Evolutionary conservation across 2,797 vertebrate genomes (phyloP), one percentile per base, ranked within the genome.

Genomic region (Fringilla coelebs): DNA sequence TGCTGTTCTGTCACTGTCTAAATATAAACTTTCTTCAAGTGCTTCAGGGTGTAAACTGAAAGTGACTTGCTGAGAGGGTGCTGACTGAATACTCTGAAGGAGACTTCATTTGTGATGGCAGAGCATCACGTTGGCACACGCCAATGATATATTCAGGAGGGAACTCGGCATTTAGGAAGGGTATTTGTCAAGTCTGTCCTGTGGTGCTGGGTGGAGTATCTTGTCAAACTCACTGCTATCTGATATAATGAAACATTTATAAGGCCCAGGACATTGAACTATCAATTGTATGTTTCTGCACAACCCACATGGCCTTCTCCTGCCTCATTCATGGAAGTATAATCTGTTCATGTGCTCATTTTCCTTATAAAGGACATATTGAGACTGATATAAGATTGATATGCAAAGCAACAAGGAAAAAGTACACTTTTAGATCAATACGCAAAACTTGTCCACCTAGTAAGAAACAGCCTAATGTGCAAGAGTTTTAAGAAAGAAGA

Each of bases 1-100:
- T 90, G 85, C 90, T 86, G 62, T 51, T 96, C 75, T 90, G 66
- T 96, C 88, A 91, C 46, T 94, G 75, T 79, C 85, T 91, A 90
- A 96, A 91, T 79, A 85, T 38, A 51, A 19, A 40, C 22, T 81
- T 81, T 55, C 66, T 95, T 89, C 88, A 85, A 91, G 48, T 54
- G 81, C 93, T 82, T 52, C 80, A 76, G 87, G 77, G 36, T 70
- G 36, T 57, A 66, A 83, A 75, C 43, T 36, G 74, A 77, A 88
- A 77, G 57, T 46, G 92, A 77, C 60, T 90, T 93, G 90, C 84
- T 96, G 65, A 68, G 78, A 80, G 38, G 36, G 55, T 72, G 83
- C 85, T 95, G 87, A 88, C 89, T 83, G 94, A 86, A 55, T 32
- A 20, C 54, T 93, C 75, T 79, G 28, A 91, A 80, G 63, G 48